These are phyloP conservation scores for Crotalus horridus DNA, from an alignment of 2,113 vertebrate genomes.

Conservation along the genomic window DNA sequence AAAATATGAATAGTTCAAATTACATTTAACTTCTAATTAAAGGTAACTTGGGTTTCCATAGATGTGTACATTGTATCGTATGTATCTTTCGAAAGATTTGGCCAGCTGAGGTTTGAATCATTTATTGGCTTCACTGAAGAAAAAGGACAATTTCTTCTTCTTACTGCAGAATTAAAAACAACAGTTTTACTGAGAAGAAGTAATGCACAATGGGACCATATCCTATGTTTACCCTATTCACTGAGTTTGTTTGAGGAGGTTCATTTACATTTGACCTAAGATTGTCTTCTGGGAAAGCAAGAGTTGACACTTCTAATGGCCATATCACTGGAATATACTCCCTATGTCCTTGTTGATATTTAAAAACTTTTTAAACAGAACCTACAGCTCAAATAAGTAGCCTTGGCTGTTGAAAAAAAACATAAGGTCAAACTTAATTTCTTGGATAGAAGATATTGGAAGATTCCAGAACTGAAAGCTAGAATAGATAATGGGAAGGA, in stretches of 20 bases:
- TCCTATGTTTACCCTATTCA: background rate
- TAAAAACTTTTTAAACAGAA: background rate
- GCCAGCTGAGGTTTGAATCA: background rate
- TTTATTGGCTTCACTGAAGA: background rate
- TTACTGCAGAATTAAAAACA: background rate
- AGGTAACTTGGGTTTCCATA: background rate
- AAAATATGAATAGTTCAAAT: background rate
- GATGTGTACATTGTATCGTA: background rate
- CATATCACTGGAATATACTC: background rate
- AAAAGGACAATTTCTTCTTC: background rate
- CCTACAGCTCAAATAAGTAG: background rate
- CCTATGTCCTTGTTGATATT: background rate
- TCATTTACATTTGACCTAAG: background rate
- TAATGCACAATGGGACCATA: background rate
- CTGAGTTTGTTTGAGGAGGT: background rate
- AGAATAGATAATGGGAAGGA: background rate
- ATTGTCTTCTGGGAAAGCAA: background rate
- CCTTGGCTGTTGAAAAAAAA: background rate
- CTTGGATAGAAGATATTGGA: background rate
- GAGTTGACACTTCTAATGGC: background rate
- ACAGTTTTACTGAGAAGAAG: background rate
- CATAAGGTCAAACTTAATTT: background rate
- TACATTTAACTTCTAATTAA: background rate
- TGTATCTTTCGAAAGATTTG: rapidly evolving
- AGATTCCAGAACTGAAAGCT: background rate